Evolutionary conservation across 2,888 invertebrate genomes (phyloP), one percentile per base, ranked within the genome.

Genomic region (Epicampocera succincta): DNA sequence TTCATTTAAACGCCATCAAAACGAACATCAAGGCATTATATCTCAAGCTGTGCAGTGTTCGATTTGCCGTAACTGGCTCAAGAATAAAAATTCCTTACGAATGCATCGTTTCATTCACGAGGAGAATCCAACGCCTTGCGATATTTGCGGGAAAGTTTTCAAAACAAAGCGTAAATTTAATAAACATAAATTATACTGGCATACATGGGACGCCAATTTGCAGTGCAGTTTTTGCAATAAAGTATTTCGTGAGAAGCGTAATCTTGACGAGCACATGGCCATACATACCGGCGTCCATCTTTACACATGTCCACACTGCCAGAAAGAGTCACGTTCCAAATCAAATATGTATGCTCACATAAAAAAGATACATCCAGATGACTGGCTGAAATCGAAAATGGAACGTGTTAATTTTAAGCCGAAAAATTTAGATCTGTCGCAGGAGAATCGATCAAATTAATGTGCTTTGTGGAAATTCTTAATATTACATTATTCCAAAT

Each of bases 261-360:
- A 87, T 81, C 79, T 88, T 40, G 87, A 89, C 86, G 89, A 89
- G 63, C 88, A 89, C 83, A 86, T 88, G 85, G 88, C 89, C 58
- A 89, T 87, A 33, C 89, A 89, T 63, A 88, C 89, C 8, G 88
- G 88, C 48, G 87, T 85, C 12, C 88, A 88, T 69, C 85, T 89
- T 29, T 89, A 89, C 75, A 86, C 86, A 80, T 89, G 89, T 85
- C 85, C 88, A 42, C 88, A 89, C 68, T 89, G 88, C 44, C 84
- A 86, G 63, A 89, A 89, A 17, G 89, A 89, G 50, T 88, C 87
- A 69, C 88, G 88, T 17, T 89, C 89, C 48, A 88, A 85, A 54
- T 87, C 88, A 17, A 89, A 89, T 80, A 89, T 89, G 88, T 89
- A 89, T 81, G 89, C 87, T 44, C 88, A 89, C 40, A 87, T 89